Evolutionary conservation across 2,797 vertebrate genomes (phyloP), one percentile per base, ranked within the genome.

Genomic region (Buphagus erythrorhynchus): DNA sequence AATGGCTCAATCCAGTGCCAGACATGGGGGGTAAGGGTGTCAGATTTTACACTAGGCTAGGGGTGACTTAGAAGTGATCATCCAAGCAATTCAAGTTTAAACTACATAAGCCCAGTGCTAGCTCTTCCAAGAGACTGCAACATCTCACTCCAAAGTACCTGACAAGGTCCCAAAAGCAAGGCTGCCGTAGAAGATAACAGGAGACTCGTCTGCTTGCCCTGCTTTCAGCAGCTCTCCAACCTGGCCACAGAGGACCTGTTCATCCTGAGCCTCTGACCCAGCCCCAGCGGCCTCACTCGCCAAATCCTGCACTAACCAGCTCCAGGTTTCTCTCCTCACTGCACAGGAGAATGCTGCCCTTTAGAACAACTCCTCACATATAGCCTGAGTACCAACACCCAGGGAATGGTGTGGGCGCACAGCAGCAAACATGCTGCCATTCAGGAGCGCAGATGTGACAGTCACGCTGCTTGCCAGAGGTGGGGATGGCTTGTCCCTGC

Each of bases 111-210:
- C 9, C 48, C 33, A 55, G 13, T 4, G 6, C 43, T 65, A 61
- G 24, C 10, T 90, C 46, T 78, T 66, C 35, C 18, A 66, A 90
- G 43, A 88, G 33, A 83, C 2, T 45, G 54, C 52, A 66, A 88
- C 21, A 67, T 69, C 48, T 91, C 38, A n/a, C 31, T 31, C 40
- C 25, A 1, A 77, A 88, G 46, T n/a, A 58, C 35, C 42, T 80
- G 51, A 75, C 11, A 8, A 75, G 33, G 73, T 45, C 46, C 21
- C 51, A 75, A 55, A 71, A 72, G 65, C 72, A 55, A 58, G 21
- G 65, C 68, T 92, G 85, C 65, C 43, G 16, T 18, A 52, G 51
- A 72, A 78, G 78, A 81, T 72, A 86, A 69, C 13, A 88, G 61
- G 11, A 85, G 21, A 46, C 35, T 58, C 71, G 71, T 29, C 45